Evolutionary conservation across 2,113 vertebrate genomes (phyloP).

Genomic region (Montifringilla adamsi): DNA sequence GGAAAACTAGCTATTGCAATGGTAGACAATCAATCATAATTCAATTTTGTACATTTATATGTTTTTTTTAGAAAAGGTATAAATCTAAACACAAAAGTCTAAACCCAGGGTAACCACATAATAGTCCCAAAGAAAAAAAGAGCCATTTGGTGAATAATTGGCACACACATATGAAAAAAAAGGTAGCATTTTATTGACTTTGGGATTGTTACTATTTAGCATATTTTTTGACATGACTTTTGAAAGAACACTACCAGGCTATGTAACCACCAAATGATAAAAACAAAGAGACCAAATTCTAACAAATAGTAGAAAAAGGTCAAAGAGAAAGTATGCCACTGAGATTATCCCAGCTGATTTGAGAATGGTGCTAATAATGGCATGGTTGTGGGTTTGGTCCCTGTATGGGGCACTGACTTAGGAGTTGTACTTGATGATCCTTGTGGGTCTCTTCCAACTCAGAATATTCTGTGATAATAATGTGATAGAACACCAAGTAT

Average conservation of each 20-base stretch:
- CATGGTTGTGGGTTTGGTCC: not conserved
- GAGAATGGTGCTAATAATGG: not conserved
- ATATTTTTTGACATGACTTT: not conserved
- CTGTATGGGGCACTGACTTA: not conserved
- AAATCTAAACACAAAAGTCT: not conserved
- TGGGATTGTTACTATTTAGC: not conserved
- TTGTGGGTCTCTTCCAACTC: not conserved
- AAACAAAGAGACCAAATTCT: not conserved
- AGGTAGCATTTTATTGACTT: not conserved
- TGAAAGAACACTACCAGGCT: not conserved
- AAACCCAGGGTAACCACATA: not conserved
- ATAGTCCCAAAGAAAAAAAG: not conserved
- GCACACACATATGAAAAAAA: not conserved
- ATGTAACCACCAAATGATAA: not conserved
- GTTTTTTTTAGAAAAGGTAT: not conserved
- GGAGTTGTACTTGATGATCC: fast-evolving
- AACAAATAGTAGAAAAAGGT: not conserved
- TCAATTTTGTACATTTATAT: not conserved
- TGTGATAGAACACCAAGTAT: not conserved
- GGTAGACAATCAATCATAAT: not conserved
- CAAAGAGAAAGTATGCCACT: not conserved
- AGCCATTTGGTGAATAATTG: not conserved
- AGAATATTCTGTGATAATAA: not conserved
- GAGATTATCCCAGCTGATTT: not conserved
- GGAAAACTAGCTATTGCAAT: not conserved